These are phyloP conservation scores for Melanostoma scalare DNA, from an alignment of 2,888 invertebrate genomes.

Conservation along the genomic window DNA sequence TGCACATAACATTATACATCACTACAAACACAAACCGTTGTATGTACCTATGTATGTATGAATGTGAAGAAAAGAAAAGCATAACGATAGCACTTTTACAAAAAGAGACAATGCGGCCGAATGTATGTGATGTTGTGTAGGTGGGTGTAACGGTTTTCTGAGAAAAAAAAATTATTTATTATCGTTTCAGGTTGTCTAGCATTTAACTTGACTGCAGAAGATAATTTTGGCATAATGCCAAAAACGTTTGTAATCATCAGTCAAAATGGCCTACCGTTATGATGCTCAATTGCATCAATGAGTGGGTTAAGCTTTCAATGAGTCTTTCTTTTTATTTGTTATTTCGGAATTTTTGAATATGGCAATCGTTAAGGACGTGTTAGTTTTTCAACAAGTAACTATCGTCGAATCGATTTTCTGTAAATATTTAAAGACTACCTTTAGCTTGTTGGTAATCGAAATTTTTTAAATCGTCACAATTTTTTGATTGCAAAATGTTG, in stretches of 20 bases:
- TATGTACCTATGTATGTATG: neutral
- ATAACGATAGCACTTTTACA: constrained; percentile 25
- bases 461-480: too few relatives aligned
- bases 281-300: constrained; percentile 58
- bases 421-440: neutral
- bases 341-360: neutral
- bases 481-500: neutral
- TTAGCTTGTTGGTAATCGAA: too few relatives aligned
- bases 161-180: constrained; percentile 55
- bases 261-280: constrained; percentile 34
- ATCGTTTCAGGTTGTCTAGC: constrained; percentile 62
- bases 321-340: constrained; percentile 1
- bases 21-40: constrained; percentile 8
- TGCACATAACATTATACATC: constrained; percentile 23
- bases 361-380: neutral
- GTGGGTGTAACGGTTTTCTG: constrained; percentile 12
- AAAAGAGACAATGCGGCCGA: constrained; percentile 51
- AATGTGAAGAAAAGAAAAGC: constrained; percentile 38
- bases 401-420: too few relatives aligned
- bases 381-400: neutral
- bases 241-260: constrained; percentile 28
- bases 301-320: constrained; percentile 8
- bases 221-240: constrained; percentile 54
- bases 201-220: constrained; percentile 67
- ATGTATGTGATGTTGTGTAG: neutral